A percentile compares a stretch with the other conserved stretches of the same genome.
Evolutionary conservation across 2,797 vertebrate species (phyloP).

Genomic region (Notoglanidium macrostoma): DNA sequence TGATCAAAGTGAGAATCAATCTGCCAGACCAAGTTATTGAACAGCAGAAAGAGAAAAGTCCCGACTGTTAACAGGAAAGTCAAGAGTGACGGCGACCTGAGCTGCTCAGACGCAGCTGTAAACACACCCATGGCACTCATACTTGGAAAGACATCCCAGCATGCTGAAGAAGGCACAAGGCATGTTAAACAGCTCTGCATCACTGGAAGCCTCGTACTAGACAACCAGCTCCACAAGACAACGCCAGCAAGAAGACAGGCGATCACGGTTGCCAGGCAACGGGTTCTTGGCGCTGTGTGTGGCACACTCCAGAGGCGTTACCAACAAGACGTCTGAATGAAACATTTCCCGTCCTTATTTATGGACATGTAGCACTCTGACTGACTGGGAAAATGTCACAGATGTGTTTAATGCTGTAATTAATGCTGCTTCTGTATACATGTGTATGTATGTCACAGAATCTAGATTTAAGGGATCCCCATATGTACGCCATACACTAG

Average conservation of each 20-base stretch:
- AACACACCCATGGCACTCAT: neutral
- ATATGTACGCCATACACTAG: neutral
- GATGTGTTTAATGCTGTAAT: slow-evolving; percentile 30
- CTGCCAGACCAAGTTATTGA: slow-evolving; percentile 44
- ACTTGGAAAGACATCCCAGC: slow-evolving; percentile 1
- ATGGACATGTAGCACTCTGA: slow-evolving; percentile 38
- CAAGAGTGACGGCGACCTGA: slow-evolving; percentile 14
- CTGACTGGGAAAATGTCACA: slow-evolving; percentile 28
- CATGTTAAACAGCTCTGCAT: slow-evolving; percentile 22
- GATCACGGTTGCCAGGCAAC: slow-evolving; percentile 80
- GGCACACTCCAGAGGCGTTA: slow-evolving; percentile 64
- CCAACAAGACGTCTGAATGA: slow-evolving; percentile 56
- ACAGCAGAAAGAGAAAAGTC: slow-evolving; percentile 24
- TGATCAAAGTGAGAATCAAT: slow-evolving; percentile 63
- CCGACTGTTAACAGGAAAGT: slow-evolving; percentile 18
- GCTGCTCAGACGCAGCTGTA: neutral
- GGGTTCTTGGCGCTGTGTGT: slow-evolving; percentile 67
- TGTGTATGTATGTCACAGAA: slow-evolving; percentile 49
- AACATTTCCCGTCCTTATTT: slow-evolving; percentile 51
- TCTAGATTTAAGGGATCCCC: neutral
- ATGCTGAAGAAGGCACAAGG: neutral
- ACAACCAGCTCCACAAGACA: slow-evolving; percentile 54
- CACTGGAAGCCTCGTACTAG: slow-evolving; percentile 13
- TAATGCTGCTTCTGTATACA: slow-evolving; percentile 26
- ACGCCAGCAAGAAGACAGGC: slow-evolving; percentile 57